Percentiles rank a stretch among this genome's conserved stretches.
Conservation (phyloP, 2,797 vertebrate species). For the Gastrophryne carolinensis region DNA sequence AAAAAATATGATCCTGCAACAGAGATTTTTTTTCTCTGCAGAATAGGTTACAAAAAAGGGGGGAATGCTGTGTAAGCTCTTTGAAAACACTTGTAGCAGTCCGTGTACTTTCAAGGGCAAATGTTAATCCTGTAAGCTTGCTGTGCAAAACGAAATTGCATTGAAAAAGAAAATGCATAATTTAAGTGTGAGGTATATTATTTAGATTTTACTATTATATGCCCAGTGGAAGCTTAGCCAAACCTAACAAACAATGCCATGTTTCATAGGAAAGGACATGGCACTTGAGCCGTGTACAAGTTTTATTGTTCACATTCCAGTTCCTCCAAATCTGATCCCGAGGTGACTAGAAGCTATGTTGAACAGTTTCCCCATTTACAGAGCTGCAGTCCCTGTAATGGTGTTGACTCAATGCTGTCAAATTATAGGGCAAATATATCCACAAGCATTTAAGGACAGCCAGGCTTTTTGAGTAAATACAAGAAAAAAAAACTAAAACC, state of each 20-base stretch:
- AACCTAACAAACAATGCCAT: conserved; percentile 54
- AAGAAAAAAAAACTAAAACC: conserved; percentile 67
- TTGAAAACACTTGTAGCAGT: conserved; percentile 47
- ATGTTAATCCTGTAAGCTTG: conserved; percentile 56
- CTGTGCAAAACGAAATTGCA: conserved; percentile 53
- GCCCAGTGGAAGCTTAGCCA: conserved; percentile 46
- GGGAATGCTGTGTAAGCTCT: conserved; percentile 49
- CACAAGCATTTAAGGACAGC: conserved; percentile 74
- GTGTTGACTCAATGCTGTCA: conserved; percentile 71
- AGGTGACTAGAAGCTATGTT: conserved; percentile 69
- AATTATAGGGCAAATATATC: conserved; percentile 74
- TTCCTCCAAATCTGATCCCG: conserved; percentile 66
- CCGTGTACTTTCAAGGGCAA: conserved; percentile 47
- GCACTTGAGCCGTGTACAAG: conserved; percentile 55
- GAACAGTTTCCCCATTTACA: conserved; percentile 71
- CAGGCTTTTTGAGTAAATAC: conserved; percentile 72
- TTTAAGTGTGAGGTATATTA: conserved; percentile 49
- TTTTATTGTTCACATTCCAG: conserved; percentile 65
- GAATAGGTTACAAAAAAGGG: background rate
- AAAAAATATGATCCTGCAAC: background rate
- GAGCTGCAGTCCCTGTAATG: conserved; percentile 66
- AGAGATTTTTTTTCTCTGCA: conserved; percentile 24
- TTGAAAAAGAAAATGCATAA: conserved; percentile 48
- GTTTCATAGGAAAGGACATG: conserved; percentile 58
- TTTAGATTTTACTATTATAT: conserved; percentile 59